A percentile compares a stretch with the other conserved stretches of the same genome.
Conservation (phyloP, 2,888 invertebrate genomes). For the Drosophila cognata region DNA sequence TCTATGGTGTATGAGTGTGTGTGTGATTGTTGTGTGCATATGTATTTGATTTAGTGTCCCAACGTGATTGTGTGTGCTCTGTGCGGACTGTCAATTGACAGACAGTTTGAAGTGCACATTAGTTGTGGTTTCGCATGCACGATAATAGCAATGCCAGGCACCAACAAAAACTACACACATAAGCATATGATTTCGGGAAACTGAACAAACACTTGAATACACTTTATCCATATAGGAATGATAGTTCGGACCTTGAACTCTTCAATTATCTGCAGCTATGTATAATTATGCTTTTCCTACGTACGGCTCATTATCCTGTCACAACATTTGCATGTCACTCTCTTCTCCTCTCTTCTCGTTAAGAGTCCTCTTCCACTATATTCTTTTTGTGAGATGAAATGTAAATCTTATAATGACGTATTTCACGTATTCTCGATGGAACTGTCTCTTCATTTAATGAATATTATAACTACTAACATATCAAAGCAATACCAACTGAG, state of each 20-base stretch:
- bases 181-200: constrained; percentile 2
- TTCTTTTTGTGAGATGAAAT: not conserved
- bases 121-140: constrained; percentile 70
- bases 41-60: constrained; percentile 43
- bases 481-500: not conserved
- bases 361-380: not conserved
- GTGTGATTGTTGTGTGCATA: constrained; percentile 12
- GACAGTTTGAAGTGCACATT: constrained; percentile 72
- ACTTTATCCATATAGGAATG: not conserved
- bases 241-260: not conserved
- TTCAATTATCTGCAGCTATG: not conserved
- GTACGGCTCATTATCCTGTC: not conserved
- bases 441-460: not conserved
- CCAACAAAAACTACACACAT: constrained; percentile 37
- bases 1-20: constrained; percentile 17
- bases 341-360: not conserved
- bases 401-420: not conserved
- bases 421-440: not conserved
- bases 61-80: constrained; percentile 10
- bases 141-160: constrained; percentile 54
- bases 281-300: not conserved
- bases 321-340: not conserved
- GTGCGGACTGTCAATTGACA: constrained; percentile 62
- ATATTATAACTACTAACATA: not conserved
- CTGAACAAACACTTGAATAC: constrained; percentile 23